Percentiles rank a stretch among this genome's conserved stretches.
Conservation (phyloP, 2,888 invertebrate species). For the Agapetus fuscipes region DNA sequence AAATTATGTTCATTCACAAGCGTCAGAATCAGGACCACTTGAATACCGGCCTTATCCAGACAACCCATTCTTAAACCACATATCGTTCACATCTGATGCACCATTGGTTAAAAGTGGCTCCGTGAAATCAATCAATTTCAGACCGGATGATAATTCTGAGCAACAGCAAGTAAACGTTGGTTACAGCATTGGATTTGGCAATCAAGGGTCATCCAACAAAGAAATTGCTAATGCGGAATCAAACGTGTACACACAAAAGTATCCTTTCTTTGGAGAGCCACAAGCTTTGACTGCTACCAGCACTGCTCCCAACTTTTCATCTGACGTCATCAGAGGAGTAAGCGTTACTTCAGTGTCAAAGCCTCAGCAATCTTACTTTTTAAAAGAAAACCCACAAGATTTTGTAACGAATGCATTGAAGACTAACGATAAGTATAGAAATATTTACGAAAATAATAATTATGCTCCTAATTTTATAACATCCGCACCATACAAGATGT, state of each 20-base stretch:
- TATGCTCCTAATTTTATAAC: slow-evolving; percentile 3
- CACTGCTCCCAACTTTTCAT: slow-evolving; percentile 6
- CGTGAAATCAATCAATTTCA: slow-evolving; percentile 30
- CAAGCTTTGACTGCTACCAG: slow-evolving; percentile 15
- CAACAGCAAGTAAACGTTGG: slow-evolving; percentile 25
- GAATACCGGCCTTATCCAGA: slow-evolving; percentile 20
- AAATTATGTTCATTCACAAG: slow-evolving; percentile 24
- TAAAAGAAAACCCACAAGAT: slow-evolving; percentile 16
- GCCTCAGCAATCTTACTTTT: slow-evolving; percentile 13
- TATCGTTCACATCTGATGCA: slow-evolving; percentile 14
- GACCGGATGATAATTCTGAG: slow-evolving; percentile 36
- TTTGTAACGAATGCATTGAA: slow-evolving; percentile 12
- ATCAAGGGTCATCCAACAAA: slow-evolving; percentile 4
- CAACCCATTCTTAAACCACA: slow-evolving; percentile 21
- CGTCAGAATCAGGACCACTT: slow-evolving; percentile 25
- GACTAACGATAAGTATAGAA: slow-evolving; percentile 7
- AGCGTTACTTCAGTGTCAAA: slow-evolving; percentile 15
- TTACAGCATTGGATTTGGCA: slow-evolving; percentile 24
- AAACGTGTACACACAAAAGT: slow-evolving; percentile 10
- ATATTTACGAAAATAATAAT: background rate
- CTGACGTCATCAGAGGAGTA: slow-evolving; percentile 19
- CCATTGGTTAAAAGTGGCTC: slow-evolving; percentile 9
- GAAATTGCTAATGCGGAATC: slow-evolving; percentile 5
- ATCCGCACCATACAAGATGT: slow-evolving; percentile 9
- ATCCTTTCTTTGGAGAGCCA: slow-evolving; percentile 5